Evolutionary conservation across 2,888 invertebrate genomes (phyloP), one percentile per base, ranked within the genome.

Genomic region (Portevinia maculata): DNA sequence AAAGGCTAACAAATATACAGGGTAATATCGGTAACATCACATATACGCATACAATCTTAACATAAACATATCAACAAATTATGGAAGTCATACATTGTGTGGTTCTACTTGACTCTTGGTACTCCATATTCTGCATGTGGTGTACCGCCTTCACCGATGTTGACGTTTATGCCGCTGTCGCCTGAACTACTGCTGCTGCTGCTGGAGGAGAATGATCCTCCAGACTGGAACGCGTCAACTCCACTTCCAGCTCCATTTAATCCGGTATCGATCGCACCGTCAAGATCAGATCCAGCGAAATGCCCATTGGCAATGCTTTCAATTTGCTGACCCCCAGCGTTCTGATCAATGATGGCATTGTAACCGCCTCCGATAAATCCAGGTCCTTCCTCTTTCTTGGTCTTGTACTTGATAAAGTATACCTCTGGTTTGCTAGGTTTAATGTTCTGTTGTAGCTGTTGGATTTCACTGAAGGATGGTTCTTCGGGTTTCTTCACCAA

Each of bases 341-440:
- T 50, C 5, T 69, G 60, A n/a, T 76, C 75, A 8, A 76, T 39
- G 13, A 70, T 76, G 7, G 60, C 30, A 6, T 57, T 76, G 55
- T 76, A 76, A 1, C 67, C 34, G 11, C 75, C 69, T 0, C 81
- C 83, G 13, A 83, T 55, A 55, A 83, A 83, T 7, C 62, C 76
- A 21, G 39, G 41, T 8, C 84, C 84, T 11, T 46, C 76, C 32
- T 86, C 86, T 17, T 86, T 86, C 92, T 93, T 93, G 41, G 94
- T 94, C 90, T 94, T 94, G 91, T 94, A 94, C 87, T 94, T 92
- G 89, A 94, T 94, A 90, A 94, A 94, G 91, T 94, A 94, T 15
- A 94, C 94, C 91, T 94, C 94, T 11, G 94, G 94, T 88, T 94
- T 94, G 91, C 92, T 93, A 11, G 93, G 93, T 87, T 94, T 93